These are phyloP conservation scores for Saxidomus purpurata DNA, from an alignment of 1,140 invertebrate genomes.

Conservation along the genomic window DNA sequence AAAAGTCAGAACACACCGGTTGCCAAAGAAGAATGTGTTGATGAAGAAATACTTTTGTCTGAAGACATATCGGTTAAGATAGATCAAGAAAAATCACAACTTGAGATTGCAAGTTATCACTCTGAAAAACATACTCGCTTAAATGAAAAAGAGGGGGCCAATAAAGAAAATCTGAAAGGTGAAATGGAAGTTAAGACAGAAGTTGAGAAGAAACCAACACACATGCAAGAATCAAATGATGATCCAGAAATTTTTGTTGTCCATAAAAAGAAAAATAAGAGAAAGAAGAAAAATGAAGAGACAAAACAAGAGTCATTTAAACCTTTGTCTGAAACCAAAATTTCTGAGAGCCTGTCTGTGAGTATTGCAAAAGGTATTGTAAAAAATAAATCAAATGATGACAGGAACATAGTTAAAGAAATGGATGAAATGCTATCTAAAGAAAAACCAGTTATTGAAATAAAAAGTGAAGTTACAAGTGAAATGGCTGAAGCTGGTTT, in stretches of 20 bases:
- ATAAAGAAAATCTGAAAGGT: background rate
- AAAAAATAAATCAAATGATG: background rate
- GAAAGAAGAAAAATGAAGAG: conserved; percentile 19
- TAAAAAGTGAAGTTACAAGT: background rate
- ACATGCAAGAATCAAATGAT: background rate
- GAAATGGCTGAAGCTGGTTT: background rate
- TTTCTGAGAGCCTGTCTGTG: background rate
- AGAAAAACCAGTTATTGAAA: background rate
- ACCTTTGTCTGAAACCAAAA: background rate
- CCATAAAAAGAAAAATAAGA: background rate
- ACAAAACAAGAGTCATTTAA: background rate
- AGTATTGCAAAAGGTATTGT: background rate
- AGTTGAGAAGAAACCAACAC: background rate
- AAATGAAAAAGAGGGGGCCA: no score
- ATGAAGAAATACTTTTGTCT: background rate
- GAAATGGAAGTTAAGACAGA: background rate
- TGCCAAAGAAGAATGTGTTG: background rate
- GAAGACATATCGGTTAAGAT: background rate
- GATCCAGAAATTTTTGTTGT: background rate
- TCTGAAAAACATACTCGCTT: no score
- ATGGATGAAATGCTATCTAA: background rate
- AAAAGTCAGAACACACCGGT: background rate
- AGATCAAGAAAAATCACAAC: background rate
- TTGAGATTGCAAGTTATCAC: background rate
- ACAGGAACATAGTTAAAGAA: background rate